phyloP scores from a whole-genome alignment of 2,888 invertebrate genomes.

The Machimus atricapillus region DNA sequence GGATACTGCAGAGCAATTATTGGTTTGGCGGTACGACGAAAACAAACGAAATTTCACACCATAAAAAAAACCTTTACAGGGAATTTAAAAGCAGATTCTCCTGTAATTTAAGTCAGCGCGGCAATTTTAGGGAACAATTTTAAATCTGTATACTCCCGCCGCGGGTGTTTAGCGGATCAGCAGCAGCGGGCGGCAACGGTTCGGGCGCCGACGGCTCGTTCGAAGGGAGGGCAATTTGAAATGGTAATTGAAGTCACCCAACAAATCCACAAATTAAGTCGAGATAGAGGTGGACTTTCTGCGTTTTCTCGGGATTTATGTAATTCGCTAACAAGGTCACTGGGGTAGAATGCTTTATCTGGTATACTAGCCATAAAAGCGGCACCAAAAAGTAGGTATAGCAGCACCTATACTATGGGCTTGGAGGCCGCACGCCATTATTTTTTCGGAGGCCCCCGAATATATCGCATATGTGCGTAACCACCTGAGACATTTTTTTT shows the following conservation, averaged over 20 bases:
- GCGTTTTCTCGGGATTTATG: slow-evolving; percentile 5
- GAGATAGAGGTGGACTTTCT: neutral
- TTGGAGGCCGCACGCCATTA: neutral
- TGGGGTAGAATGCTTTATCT: neutral
- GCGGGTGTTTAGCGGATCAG: neutral
- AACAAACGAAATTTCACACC: neutral
- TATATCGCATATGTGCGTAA: neutral
- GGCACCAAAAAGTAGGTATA: too few relatives aligned
- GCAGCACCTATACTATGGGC: neutral
- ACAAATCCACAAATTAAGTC: neutral
- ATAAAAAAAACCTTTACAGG: neutral
- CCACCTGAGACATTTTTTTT: neutral
- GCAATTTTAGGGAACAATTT: neutral
- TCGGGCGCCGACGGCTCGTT: neutral
- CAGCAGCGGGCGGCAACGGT: neutral
- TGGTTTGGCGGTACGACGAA: neutral
- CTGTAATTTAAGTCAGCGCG: neutral
- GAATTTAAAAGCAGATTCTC: neutral
- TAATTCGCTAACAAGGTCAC: slow-evolving; percentile 16
- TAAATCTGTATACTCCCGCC: neutral
- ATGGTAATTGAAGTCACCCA: neutral
- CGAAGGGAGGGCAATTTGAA: slow-evolving; percentile 6
- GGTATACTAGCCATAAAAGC: neutral
- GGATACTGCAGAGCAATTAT: neutral
- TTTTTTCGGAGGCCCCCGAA: neutral